Evolutionary conservation across 2,888 invertebrate genomes (phyloP), one percentile per base, ranked within the genome.

Genomic region (Amphipyra berbera): DNA sequence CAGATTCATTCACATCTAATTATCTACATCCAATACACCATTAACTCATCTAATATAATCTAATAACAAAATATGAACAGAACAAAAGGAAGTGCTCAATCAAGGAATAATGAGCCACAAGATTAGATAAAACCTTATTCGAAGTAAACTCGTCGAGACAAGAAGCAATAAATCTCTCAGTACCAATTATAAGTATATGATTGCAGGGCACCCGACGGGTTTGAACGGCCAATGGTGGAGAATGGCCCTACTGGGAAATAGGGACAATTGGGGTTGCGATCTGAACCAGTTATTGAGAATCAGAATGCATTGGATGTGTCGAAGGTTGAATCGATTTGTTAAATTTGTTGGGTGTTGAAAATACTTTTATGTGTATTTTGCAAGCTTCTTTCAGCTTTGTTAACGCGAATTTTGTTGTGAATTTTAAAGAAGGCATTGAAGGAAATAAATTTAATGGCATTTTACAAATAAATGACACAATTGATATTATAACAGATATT

Each of bases 151-250:
- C 83, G 78, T 76, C 75, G 82, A 84, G 91, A 90, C 89, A 88
- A 80, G 79, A 61, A 77, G 78, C 87, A 87, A 91, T 93, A 93
- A 92, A 93, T 93, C 92, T 93, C 87, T 86, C 84, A 72, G 81
- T 88, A 83, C 86, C 91, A 92, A 93, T 93, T 92, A 92, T 87
- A 86, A 84, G 84, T 68, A 49, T 90, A 91, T 92, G 91, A 92
- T 92, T 88, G 88, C 76, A 77, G 68, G 47, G 33, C 7, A 69
- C 54, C 68, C 68, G 71, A 73, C 78, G 80, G 88, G 85, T 82
- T 87, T 84, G 84, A 85, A 82, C 82, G 61, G 56, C 67, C 54
- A 66, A 44, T 49, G 61, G 70, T 45, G 72, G 77, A 80, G 86
- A 88, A 93, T 91, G 84, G 89, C 83, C 68, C 93, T 88, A 79